Base-by-base conservation (phyloP, 2,113 vertebrate species). In the Xyrauchen texanus region DNA sequence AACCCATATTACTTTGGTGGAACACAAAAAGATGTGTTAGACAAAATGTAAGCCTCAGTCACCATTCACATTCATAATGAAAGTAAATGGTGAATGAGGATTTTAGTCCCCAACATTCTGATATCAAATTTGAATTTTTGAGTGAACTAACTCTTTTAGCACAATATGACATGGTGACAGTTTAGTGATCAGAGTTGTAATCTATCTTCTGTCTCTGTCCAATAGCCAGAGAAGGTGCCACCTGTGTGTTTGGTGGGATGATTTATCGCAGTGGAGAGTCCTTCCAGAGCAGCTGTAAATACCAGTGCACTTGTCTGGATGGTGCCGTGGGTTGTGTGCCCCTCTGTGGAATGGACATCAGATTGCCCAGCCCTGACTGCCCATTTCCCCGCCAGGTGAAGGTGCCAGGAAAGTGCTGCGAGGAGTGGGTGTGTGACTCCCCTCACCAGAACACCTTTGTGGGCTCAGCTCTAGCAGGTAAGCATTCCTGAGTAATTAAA, bases 271-370 rank as follows among this genome's bases (percentile, higher is more conserved):
- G 94, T 0, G 98, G 97, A 0, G 96, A 99, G 91, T 93, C 94
- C 46, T 99, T 99, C 91, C 95, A 98, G 91, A 97, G 95, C 94
- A 98, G 97, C 93, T 99, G 98, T 93, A 99, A 99, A 82, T 99
- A 98, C 92, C 95, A 95, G 88, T 99, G 98, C 89, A 99, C 97
- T 45, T 99, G 98, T 80, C 87, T 99, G 85, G 96, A 99, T 6
- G 98, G 97, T 0, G 96, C 94, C 0, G 92, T 99, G 21, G 98
- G 98, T 83, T 99, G 98, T 12, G 94, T 99, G 60, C 97, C 97
- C 13, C 94, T 99, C 21, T 99, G 98, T 89, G 90, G 95, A 85
- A 94, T 98, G 92, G 94, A 95, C 8, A 92, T 99, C 34, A 93
- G 95, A 5, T 92, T 99, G 82, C 96, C 98, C 88, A 98, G 96